phyloP scores from a whole-genome alignment of 2,113 vertebrate species.

The Rutilus rutilus region DNA sequence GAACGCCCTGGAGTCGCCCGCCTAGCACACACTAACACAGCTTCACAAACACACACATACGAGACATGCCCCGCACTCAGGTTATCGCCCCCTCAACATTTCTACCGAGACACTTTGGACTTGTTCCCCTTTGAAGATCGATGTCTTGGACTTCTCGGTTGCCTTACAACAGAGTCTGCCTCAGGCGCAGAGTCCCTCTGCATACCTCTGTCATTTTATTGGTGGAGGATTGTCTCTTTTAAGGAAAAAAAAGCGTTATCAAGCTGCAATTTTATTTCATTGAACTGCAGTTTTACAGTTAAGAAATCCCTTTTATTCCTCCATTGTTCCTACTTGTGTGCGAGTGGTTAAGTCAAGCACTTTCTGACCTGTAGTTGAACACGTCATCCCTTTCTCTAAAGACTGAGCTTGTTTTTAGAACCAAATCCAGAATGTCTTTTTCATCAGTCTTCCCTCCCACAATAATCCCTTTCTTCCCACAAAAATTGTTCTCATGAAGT shows the following conservation, averaged over 20 bases:
- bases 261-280: slow-evolving; percentile 59
- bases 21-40: slow-evolving; percentile 63
- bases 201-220: slow-evolving; percentile 64
- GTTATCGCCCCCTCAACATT: slow-evolving; percentile 68
- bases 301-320: slow-evolving; percentile 15
- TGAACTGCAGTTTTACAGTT: slow-evolving; percentile 57
- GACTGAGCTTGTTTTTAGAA: slow-evolving; percentile 59
- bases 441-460: slow-evolving; percentile 63
- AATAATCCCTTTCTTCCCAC: slow-evolving; percentile 48
- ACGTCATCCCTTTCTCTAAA: slow-evolving; percentile 57
- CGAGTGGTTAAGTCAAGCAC: slow-evolving; percentile 78
- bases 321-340: slow-evolving; percentile 64
- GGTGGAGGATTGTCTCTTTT: slow-evolving; percentile 55
- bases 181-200: slow-evolving; percentile 63
- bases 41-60: slow-evolving; percentile 60
- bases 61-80: slow-evolving; percentile 57
- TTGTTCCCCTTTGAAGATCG: slow-evolving; percentile 73
- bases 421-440: slow-evolving; percentile 1
- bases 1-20: slow-evolving; percentile 69
- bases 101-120: slow-evolving; percentile 78
- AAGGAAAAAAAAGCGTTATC: slow-evolving; percentile 57
- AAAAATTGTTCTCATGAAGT: slow-evolving; percentile 58
- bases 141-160: slow-evolving; percentile 72
- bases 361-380: slow-evolving; percentile 67
- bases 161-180: slow-evolving; percentile 79